Evolutionary conservation across 2,888 invertebrate genomes (phyloP).

Genomic region (Drosophila leonis): DNA sequence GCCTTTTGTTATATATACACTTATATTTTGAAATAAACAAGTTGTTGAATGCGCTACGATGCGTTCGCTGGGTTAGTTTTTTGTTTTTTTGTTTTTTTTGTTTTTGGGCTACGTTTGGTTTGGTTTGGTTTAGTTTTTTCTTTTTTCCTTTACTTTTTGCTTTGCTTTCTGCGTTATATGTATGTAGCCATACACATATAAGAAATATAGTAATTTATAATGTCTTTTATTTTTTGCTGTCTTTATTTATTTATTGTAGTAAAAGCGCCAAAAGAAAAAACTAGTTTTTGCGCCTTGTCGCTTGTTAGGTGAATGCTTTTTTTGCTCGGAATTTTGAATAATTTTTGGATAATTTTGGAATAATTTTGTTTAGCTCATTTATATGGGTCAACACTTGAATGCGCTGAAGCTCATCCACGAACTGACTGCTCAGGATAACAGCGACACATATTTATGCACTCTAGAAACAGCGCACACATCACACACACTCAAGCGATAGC

Average conservation of each 20-base stretch:
- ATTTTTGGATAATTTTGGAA: constrained; percentile 32
- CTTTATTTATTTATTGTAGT: constrained; percentile 42
- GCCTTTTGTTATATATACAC: constrained; percentile 70
- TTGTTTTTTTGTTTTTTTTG: background rate
- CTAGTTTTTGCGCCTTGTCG: constrained; percentile 55
- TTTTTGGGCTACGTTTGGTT: constrained; percentile 32
- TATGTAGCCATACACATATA: constrained; percentile 28
- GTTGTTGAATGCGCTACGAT: constrained; percentile 72
- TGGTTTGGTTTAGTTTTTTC: constrained; percentile 34
- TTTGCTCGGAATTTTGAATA: constrained; percentile 33
- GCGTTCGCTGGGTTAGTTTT: constrained; percentile 34
- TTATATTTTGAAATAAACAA: constrained; percentile 78
- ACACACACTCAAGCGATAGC: constrained; percentile 13
- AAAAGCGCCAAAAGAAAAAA: constrained; percentile 55
- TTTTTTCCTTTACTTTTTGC: constrained; percentile 19
- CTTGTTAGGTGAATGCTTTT: constrained; percentile 73
- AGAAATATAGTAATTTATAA: constrained; percentile 67
- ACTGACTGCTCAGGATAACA: constrained; percentile 61
- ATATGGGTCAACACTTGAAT: constrained; percentile 68
- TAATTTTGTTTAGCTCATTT: constrained; percentile 39
- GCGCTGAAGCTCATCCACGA: constrained; percentile 54
- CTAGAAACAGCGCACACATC: constrained; percentile 14
- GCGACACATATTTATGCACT: constrained; percentile 66
- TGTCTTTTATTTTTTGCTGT: constrained; percentile 66
- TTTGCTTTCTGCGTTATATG: constrained; percentile 24